Percentiles rank a stretch among this genome's conserved stretches.
phyloP scores from a whole-genome alignment of 1,140 invertebrate genomes.

The Pseudomyrmex concolor region DNA sequence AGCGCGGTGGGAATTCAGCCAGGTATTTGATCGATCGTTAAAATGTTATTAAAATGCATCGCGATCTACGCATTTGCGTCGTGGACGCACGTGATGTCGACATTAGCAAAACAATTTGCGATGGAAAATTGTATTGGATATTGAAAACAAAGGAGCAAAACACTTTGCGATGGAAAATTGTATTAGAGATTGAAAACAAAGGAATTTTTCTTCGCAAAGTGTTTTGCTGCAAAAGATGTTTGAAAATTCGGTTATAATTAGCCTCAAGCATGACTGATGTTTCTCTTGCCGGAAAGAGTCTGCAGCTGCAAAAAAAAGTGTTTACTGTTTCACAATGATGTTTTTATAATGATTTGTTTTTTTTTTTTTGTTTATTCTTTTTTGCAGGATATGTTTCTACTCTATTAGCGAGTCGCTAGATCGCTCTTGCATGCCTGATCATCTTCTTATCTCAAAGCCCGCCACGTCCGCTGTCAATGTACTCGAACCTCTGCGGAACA shows the following conservation, averaged over 20 bases:
- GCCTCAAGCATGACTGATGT: conserved; percentile 82
- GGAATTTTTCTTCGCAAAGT: not conserved
- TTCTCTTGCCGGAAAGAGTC: conserved; percentile 83
- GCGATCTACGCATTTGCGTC: not conserved
- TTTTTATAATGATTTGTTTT: not conserved
- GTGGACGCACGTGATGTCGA: not conserved
- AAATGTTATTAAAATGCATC: conserved; percentile 10
- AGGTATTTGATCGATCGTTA: not conserved
- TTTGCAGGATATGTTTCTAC: not conserved
- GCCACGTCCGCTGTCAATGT: conserved; percentile 84
- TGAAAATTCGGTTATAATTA: conserved; percentile 9
- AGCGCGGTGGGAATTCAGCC: not conserved
- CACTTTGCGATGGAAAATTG: no score
- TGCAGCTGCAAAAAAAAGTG: conserved; percentile 85
- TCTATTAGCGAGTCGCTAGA: conserved; percentile 10
- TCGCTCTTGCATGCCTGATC: conserved; percentile 59
- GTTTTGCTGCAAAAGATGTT: conserved; percentile 14
- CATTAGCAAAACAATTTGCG: not conserved
- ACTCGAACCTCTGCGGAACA: conserved; percentile 84
- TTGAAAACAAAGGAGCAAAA: no score
- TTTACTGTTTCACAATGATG: conserved; percentile 24
- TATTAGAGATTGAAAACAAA: no score
- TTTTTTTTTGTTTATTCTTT: not conserved
- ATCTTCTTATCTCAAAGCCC: conserved; percentile 77
- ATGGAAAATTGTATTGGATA: no score